Base-by-base conservation (phyloP, 2,888 invertebrate species). In the Zaprionus bogoriensis region DNA sequence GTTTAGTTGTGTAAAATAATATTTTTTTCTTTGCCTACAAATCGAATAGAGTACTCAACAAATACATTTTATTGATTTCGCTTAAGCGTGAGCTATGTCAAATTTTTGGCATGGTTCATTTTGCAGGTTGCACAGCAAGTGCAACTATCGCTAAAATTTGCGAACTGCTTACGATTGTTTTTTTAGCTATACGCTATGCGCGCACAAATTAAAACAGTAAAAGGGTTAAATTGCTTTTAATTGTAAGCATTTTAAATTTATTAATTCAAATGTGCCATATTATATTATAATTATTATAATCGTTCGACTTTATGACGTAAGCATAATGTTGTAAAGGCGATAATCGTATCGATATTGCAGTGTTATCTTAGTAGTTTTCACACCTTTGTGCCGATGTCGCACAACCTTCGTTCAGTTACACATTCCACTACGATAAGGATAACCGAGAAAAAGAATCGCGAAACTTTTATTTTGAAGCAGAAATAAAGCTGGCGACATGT, bases 401-500 rank as follows among this genome's bases (percentile, higher is more conserved):
- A n/a, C 30, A 27, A 42, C 14, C 22, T 17, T 22, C 28, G 3
- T 4, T 12, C 12, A 45, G 22, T 52, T 17, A 17, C 32, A 36
- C 32, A 36, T 36, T 36, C 32, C 17, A 17, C 14, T 3, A 14
- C 32, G 32, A 17, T 36, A 36, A 36, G 17, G 12, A 30, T 32
- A 19, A 36, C 32, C 10, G 6, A 22, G n/a, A 1, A 30, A 32
- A 30, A 2, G 14, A 2, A 32, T 9, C 36, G 1, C 22, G 14
- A 4, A 17, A 36, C 14, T 36, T 17, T 27, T 10, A 2, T 14
- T 30, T 36, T 17, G 17, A 7, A n/a, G n/a, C 7, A 9, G 6
- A 6, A 12, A 9, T 25, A 10, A 3, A 10, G 14, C 12, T 14
- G 9, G 4, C 4, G 23, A 55, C 38, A 86, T 79, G 87, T 25